phyloP scores from a whole-genome alignment of 2,797 vertebrate species.

The Toxotes lorentzi region DNA sequence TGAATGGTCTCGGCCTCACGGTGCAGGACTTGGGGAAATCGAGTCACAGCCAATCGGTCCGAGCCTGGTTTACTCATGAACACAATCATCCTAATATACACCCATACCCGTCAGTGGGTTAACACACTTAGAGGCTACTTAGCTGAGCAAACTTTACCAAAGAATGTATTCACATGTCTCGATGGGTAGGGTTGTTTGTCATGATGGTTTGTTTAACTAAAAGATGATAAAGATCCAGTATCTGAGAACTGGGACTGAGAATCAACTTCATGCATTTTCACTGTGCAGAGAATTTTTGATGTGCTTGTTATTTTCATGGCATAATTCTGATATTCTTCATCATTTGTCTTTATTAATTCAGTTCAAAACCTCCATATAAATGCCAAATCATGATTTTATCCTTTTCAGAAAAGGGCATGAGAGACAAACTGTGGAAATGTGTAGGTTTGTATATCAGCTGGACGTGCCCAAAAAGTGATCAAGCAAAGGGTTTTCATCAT shows the following conservation, averaged over 20 bases:
- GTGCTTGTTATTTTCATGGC: no score
- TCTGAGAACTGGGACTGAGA: background rate
- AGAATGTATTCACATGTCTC: constrained; percentile 51
- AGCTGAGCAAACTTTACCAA: constrained; percentile 49
- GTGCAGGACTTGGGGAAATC: constrained; percentile 31
- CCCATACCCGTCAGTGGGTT: constrained; percentile 26
- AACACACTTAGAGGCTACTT: constrained; percentile 56
- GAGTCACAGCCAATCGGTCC: constrained; percentile 47
- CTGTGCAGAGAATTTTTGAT: no score
- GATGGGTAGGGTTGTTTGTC: constrained; percentile 36
- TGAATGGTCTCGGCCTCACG: constrained; percentile 57
- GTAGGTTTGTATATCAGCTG: background rate
- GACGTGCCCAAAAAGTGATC: background rate
- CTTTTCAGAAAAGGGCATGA: background rate
- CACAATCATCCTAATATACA: constrained; percentile 49
- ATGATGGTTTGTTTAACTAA: background rate
- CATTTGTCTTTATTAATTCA: background rate
- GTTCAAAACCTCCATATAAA: background rate
- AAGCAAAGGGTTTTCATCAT: no score
- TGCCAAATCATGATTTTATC: background rate
- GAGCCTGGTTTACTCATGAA: constrained; percentile 38
- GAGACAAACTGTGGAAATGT: background rate
- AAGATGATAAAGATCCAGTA: background rate
- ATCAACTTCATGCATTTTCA: background rate
- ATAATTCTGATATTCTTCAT: no score